phyloP scores from a whole-genome alignment of 2,888 invertebrate species.

The Drosophila pegasa region DNA sequence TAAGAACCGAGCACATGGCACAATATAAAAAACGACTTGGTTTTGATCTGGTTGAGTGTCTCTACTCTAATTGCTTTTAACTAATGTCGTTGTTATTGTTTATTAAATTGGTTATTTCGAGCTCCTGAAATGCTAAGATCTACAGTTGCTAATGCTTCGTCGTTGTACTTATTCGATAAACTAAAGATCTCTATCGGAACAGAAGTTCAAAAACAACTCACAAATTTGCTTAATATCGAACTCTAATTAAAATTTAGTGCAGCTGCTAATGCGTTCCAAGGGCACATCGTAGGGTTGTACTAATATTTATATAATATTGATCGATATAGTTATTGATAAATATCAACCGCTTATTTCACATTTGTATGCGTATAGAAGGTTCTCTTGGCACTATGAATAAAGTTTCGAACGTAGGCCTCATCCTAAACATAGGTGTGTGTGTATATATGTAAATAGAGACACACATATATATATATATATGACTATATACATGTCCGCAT shows the following conservation, averaged over 20 bases:
- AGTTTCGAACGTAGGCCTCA: conserved; percentile 29
- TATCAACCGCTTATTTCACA: conserved; percentile 11
- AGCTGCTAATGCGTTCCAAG: conserved; percentile 58
- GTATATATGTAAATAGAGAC: conserved; percentile 18
- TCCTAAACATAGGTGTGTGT: conserved; percentile 34
- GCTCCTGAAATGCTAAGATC: conserved; percentile 33
- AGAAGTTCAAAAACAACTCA: neutral
- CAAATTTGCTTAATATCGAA: conserved; percentile 25
- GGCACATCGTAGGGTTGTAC: conserved; percentile 63
- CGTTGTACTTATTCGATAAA: conserved; percentile 54
- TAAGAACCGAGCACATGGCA: conserved; percentile 47
- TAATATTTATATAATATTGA: conserved; percentile 37
- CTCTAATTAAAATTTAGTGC: conserved; percentile 54
- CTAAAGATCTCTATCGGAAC: conserved; percentile 10
- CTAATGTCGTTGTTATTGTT: conserved; percentile 83
- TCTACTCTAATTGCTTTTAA: conserved; percentile 69
- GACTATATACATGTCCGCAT: conserved; percentile 3
- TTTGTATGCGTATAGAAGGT: conserved; percentile 46
- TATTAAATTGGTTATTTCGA: conserved; percentile 50
- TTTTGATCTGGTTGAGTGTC: conserved; percentile 53
- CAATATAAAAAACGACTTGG: conserved; percentile 64
- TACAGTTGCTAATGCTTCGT: conserved; percentile 44
- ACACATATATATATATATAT: conserved; percentile 21
- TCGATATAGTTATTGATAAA: conserved; percentile 21
- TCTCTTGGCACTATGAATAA: conserved; percentile 61